phyloP scores from a whole-genome alignment of 2,797 vertebrate genomes.

The Artibeus lituratus region DNA sequence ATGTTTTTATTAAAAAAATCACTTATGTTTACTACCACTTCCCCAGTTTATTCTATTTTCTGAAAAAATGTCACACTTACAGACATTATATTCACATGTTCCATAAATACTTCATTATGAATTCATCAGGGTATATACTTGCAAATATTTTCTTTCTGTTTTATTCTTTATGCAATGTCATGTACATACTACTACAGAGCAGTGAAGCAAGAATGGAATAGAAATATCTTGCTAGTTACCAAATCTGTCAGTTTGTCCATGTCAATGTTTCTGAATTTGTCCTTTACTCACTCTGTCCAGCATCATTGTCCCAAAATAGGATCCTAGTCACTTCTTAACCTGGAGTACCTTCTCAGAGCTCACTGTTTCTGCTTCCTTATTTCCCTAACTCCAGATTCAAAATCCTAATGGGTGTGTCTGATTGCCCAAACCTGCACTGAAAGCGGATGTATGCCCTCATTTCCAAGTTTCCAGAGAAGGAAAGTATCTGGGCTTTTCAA shows the following conservation, averaged over 20 bases:
- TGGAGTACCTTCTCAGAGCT: not conserved
- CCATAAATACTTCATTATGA: constrained; percentile 36
- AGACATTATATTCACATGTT: constrained; percentile 49
- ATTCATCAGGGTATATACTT: constrained; percentile 38
- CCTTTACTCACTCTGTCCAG: not conserved
- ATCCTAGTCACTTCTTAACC: not conserved
- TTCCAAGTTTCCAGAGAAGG: not conserved
- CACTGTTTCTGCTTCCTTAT: not conserved
- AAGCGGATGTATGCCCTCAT: not conserved
- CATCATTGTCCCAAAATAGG: not conserved
- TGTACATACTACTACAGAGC: not conserved
- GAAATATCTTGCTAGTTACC: not conserved
- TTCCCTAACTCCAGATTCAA: not conserved
- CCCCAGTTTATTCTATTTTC: constrained; percentile 31
- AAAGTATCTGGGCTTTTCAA: not conserved
- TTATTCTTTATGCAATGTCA: constrained; percentile 27
- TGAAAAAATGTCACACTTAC: constrained; percentile 59
- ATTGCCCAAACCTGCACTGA: not conserved
- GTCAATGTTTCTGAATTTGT: not conserved
- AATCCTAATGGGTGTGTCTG: not conserved
- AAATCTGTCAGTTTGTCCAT: not conserved
- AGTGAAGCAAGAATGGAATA: not conserved
- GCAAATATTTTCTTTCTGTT: constrained; percentile 46
- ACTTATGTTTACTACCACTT: constrained; percentile 49
- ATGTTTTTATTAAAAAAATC: not conserved